phyloP scores from a whole-genome alignment of 2,113 vertebrate genomes.

The Hippolais icterina region DNA sequence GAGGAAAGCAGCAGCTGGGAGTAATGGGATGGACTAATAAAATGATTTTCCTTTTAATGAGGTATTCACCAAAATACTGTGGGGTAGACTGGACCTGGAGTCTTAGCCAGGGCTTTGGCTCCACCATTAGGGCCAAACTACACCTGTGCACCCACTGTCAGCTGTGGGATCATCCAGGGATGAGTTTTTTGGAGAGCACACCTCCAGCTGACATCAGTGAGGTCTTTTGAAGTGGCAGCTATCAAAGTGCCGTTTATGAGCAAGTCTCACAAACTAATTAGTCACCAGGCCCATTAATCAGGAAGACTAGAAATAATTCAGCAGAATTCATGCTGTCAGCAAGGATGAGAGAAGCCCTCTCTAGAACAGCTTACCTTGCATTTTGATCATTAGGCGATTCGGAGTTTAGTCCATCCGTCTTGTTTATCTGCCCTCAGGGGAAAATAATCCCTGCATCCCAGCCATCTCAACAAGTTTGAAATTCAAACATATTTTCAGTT shows the following conservation, averaged over 20 bases:
- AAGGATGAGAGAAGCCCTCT: conserved; percentile 56
- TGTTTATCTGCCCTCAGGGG: conserved; percentile 70
- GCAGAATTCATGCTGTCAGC: conserved; percentile 60
- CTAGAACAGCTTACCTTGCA: conserved; percentile 62
- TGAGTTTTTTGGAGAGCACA: background rate
- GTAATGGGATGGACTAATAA: background rate
- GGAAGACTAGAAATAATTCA: conserved; percentile 54
- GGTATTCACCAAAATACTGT: background rate
- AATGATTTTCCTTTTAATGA: background rate
- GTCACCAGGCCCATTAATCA: conserved; percentile 39
- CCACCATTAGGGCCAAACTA: background rate
- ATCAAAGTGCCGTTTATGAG: conserved; percentile 14
- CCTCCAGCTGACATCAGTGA: background rate
- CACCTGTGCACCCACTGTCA: background rate
- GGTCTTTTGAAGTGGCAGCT: conserved; percentile 15
- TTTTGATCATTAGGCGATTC: conserved; percentile 71
- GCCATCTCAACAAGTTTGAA: conserved; percentile 63
- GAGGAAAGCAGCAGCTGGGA: background rate
- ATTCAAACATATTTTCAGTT: conserved; percentile 69
- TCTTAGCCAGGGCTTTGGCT: background rate
- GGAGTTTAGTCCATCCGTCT: conserved; percentile 61
- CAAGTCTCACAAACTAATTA: conserved; percentile 55
- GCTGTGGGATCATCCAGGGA: background rate
- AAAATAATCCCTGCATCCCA: conserved; percentile 65
- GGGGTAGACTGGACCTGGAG: background rate